These are phyloP conservation scores for Drosophila meridionalis DNA, from an alignment of 2,888 invertebrate genomes.

Conservation along the genomic window DNA sequence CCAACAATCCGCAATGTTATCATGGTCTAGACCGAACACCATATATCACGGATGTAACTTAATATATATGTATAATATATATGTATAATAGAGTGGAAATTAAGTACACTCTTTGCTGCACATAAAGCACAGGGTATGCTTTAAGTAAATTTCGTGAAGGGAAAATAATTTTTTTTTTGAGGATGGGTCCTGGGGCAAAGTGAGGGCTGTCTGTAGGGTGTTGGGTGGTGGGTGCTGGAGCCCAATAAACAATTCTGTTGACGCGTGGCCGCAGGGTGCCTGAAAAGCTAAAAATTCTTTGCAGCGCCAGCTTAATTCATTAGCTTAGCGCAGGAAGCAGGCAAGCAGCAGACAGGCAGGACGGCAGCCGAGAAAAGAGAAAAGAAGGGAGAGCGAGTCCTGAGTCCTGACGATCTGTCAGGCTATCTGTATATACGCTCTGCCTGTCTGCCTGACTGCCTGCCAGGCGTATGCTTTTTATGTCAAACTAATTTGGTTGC, in stretches of 20 bases:
- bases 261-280: constrained; percentile 53
- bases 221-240: neutral
- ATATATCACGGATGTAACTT: too few relatives aligned
- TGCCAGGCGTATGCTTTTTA: constrained; percentile 65
- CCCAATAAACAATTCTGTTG: constrained; percentile 69
- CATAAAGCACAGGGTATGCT: neutral
- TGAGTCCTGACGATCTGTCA: constrained; percentile 47
- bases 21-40: too few relatives aligned
- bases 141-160: constrained; percentile 45
- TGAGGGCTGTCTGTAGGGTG: neutral
- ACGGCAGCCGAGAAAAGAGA: neutral
- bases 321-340: constrained; percentile 50
- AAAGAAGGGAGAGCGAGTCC: neutral
- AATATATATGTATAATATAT: too few relatives aligned
- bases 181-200: neutral
- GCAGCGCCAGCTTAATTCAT: constrained; percentile 74
- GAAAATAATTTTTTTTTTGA: constrained; percentile 34
- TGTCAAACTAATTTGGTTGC: constrained; percentile 79
- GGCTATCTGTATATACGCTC: constrained; percentile 31
- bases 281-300: constrained; percentile 62
- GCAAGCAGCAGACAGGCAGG: constrained; percentile 9
- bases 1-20: too few relatives aligned
- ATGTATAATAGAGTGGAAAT: neutral
- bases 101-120: neutral
- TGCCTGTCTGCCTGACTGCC: constrained; percentile 39